These are phyloP conservation scores for Geophilus truncorum DNA, from an alignment of 2,888 invertebrate genomes.

Conservation along the genomic window DNA sequence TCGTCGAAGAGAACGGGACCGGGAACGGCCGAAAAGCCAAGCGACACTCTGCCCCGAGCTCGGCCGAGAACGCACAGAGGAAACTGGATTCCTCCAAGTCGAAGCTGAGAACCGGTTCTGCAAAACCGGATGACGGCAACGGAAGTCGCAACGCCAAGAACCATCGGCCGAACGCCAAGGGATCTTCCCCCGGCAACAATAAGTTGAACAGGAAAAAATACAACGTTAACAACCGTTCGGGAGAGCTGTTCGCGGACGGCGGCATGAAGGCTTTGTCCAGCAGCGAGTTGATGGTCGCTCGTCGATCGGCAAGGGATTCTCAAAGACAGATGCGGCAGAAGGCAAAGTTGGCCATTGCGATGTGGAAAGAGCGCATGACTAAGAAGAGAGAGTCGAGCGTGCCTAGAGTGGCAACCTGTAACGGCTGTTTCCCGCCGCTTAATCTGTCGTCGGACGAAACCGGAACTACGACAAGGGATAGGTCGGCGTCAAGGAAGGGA, in stretches of 20 bases:
- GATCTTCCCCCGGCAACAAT: background rate
- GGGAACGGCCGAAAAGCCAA: background rate
- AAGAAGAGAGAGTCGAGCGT: background rate
- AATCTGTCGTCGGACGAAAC: too few species aligned
- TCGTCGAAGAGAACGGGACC: background rate
- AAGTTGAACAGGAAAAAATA: background rate
- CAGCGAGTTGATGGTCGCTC: background rate
- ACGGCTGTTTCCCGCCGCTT: background rate
- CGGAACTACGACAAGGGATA: too few species aligned
- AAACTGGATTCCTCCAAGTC: background rate
- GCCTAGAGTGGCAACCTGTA: background rate
- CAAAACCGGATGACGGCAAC: background rate
- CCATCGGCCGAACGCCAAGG: background rate
- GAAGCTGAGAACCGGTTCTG: background rate
- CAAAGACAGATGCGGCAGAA: background rate
- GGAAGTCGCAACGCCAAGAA: background rate
- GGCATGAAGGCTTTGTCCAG: background rate
- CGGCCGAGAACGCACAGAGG: background rate
- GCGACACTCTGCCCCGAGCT: background rate
- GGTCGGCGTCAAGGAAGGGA: too few species aligned
- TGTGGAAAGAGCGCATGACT: slow-evolving; percentile 16
- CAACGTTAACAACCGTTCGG: too few species aligned
- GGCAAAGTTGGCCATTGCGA: background rate
- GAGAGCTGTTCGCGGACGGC: background rate
- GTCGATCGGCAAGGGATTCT: background rate